These are phyloP conservation scores for Erebia ligea DNA, from an alignment of 2,888 invertebrate species.

Conservation along the genomic window DNA sequence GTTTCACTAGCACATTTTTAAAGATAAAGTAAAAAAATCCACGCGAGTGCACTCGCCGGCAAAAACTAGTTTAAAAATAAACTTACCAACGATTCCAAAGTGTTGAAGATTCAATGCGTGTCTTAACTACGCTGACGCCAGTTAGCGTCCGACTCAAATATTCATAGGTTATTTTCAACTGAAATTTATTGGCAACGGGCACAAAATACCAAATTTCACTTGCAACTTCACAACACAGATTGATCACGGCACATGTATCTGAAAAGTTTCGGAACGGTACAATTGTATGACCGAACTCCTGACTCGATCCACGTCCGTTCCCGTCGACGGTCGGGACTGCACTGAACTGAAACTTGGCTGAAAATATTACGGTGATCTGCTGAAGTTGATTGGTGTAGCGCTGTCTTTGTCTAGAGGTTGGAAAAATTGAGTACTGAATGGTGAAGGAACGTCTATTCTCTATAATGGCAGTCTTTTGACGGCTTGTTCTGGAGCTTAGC, in stretches of 20 bases:
- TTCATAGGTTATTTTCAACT: constrained; percentile 32
- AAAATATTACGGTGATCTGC: constrained; percentile 29
- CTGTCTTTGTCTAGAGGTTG: constrained; percentile 18
- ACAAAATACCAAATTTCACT: constrained; percentile 35
- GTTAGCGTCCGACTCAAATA: constrained; percentile 31
- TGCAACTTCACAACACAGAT: constrained; percentile 33
- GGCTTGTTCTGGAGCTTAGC: too few species aligned
- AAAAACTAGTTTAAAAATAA: constrained; percentile 7
- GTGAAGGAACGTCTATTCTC: constrained; percentile 20
- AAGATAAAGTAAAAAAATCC: neutral
- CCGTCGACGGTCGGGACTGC: constrained; percentile 31
- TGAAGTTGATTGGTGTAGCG: constrained; percentile 13
- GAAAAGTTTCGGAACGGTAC: constrained; percentile 30
- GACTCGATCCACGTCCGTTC: constrained; percentile 22
- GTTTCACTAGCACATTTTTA: too few species aligned
- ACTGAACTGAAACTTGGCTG: constrained; percentile 37
- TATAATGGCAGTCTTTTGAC: constrained; percentile 17
- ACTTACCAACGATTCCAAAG: constrained; percentile 15
- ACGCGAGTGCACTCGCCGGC: neutral
- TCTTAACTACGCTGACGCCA: constrained; percentile 15
- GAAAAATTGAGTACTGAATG: constrained; percentile 18
- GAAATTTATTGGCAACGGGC: constrained; percentile 36
- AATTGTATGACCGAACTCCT: neutral
- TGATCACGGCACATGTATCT: constrained; percentile 26
- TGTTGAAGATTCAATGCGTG: constrained; percentile 2